Percentiles rank a stretch among this genome's conserved stretches.
These are phyloP conservation scores for Nesogale talazaci DNA, from an alignment of 2,113 vertebrate genomes.

Conservation along the genomic window DNA sequence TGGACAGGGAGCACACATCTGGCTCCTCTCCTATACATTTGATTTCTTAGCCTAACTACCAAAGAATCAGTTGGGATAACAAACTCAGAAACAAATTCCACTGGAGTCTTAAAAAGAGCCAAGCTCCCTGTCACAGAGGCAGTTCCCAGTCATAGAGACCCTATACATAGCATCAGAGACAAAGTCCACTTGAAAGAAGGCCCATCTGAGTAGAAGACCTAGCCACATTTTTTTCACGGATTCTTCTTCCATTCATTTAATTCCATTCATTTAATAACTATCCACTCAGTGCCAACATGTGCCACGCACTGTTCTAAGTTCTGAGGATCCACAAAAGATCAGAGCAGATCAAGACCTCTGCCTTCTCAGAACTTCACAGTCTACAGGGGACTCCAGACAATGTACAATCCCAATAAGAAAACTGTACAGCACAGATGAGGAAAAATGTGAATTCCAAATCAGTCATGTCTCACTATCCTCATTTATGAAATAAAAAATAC, in stretches of 20 bases:
- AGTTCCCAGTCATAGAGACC: too few relatives aligned
- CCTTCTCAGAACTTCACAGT: neutral
- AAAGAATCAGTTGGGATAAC: neutral
- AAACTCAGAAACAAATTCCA: neutral
- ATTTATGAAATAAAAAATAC: constrained; percentile 62
- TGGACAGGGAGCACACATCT: fast-evolving
- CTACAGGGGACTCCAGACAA: neutral
- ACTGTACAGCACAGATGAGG: neutral
- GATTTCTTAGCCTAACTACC: neutral
- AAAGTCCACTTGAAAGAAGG: neutral
- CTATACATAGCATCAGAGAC: neutral
- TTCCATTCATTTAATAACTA: neutral
- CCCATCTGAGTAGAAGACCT: neutral
- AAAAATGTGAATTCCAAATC: constrained; percentile 47
- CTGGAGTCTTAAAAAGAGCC: too few relatives aligned
- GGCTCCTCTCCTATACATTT: neutral
- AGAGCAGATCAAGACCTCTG: neutral
- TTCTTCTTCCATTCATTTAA: too few relatives aligned
- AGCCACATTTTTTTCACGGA: fast-evolving
- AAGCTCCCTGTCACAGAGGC: too few relatives aligned
- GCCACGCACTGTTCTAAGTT: neutral
- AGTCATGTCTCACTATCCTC: neutral
- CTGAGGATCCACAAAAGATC: neutral
- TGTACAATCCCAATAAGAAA: neutral
- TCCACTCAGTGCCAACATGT: neutral